Conservation (phyloP, 2,888 invertebrate genomes). For the Watsonalla cultraria region DNA sequence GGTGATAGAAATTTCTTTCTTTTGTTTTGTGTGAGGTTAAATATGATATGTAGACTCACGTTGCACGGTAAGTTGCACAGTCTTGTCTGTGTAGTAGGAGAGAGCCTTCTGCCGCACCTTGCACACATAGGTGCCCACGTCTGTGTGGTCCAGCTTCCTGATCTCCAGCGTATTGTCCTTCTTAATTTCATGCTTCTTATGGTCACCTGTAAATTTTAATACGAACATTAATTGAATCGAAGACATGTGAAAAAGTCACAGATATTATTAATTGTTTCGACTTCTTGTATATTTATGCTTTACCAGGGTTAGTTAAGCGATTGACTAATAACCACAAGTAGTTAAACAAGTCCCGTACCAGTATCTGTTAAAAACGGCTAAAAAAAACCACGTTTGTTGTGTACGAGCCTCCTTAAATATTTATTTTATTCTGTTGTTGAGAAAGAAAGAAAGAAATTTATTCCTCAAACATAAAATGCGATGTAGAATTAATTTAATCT, state of each 20-base stretch:
- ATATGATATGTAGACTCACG: conserved; percentile 44
- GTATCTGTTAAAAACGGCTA: too few relatives aligned
- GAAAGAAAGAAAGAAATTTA: too few relatives aligned
- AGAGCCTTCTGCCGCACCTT: conserved; percentile 60
- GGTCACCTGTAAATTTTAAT: conserved; percentile 32
- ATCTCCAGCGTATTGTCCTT: conserved; percentile 52
- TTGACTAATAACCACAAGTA: too few relatives aligned
- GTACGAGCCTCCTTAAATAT: too few relatives aligned
- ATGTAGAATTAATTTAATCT: too few relatives aligned
- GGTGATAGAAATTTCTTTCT: too few relatives aligned
- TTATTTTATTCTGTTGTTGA: too few relatives aligned
- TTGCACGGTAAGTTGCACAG: conserved; percentile 49
- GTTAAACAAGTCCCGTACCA: too few relatives aligned
- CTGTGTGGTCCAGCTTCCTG: conserved; percentile 53
- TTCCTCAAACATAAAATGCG: too few relatives aligned
- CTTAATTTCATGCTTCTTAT: conserved; percentile 45
- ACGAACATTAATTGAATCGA: conserved; percentile 12
- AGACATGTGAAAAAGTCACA: conserved; percentile 5
- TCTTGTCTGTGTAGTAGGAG: conserved; percentile 58
- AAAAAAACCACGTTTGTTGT: too few relatives aligned
- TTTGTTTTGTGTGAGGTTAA: not conserved
- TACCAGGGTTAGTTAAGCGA: not conserved
- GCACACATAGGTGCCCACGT: conserved; percentile 60
- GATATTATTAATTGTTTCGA: conserved; percentile 6
- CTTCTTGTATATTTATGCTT: too few relatives aligned